Conservation (phyloP, 1,140 invertebrate genomes). For the Chlorops oryzae region DNA sequence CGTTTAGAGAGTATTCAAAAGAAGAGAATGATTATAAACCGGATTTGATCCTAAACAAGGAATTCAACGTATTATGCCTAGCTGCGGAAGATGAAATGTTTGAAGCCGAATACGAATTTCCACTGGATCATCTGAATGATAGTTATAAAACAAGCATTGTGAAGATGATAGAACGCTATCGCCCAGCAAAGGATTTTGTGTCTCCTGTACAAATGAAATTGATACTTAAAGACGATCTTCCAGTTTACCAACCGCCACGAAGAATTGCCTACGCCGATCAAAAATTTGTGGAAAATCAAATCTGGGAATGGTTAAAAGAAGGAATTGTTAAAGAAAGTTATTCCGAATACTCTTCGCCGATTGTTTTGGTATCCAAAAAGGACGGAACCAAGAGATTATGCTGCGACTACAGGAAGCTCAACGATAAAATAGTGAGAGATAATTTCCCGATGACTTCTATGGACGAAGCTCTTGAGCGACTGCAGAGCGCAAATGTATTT, state of each 20-base stretch:
- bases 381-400: too few species aligned
- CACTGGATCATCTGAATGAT: too few species aligned
- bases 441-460: constrained; percentile 21
- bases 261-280: not conserved
- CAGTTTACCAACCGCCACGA: constrained; percentile 1
- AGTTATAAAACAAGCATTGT: too few species aligned
- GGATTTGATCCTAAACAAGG: too few species aligned
- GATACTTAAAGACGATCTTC: not conserved
- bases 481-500: constrained; percentile 15
- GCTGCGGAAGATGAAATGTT: too few species aligned
- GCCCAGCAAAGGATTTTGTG: not conserved
- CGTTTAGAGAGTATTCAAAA: too few species aligned
- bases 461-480: constrained; percentile 17
- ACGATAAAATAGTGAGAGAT: constrained; percentile 5
- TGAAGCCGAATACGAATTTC: too few species aligned
- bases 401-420: constrained; percentile 5
- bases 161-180: not conserved
- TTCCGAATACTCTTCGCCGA: constrained; percentile 20
- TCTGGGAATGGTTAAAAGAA: constrained; percentile 10
- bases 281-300: not conserved
- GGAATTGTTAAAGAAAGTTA: not conserved
- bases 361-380: constrained; percentile 32
- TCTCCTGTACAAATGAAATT: not conserved
- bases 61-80: too few species aligned
- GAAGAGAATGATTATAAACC: too few species aligned